phyloP scores from a whole-genome alignment of 2,888 invertebrate species.

The Steinernema hermaphroditum region DNA sequence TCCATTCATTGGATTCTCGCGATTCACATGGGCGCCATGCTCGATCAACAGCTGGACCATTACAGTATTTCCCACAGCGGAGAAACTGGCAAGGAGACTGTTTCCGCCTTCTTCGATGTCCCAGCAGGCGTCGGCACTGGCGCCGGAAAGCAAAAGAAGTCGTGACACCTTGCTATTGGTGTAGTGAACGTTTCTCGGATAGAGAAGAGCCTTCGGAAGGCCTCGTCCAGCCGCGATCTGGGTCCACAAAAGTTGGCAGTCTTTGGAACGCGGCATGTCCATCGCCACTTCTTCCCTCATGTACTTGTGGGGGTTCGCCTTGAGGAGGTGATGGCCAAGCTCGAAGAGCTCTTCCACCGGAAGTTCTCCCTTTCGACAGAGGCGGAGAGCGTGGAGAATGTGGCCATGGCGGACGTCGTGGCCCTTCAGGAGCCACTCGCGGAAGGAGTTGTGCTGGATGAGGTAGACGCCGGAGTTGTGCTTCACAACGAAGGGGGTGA shows the following conservation, averaged over 20 bases:
- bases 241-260: slow-evolving; percentile 46
- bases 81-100: slow-evolving; percentile 83
- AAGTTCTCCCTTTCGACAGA: slow-evolving; percentile 83
- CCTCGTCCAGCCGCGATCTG: slow-evolving; percentile 39
- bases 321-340: slow-evolving; percentile 90
- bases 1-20: slow-evolving; percentile 80
- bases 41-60: slow-evolving; percentile 88
- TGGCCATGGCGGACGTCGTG: slow-evolving; percentile 81
- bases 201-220: slow-evolving; percentile 41
- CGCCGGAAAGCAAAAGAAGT: slow-evolving; percentile 83
- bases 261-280: slow-evolving; percentile 44
- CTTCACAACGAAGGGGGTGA: slow-evolving; percentile 85
- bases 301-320: slow-evolving; percentile 87
- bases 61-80: slow-evolving; percentile 86
- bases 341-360: slow-evolving; percentile 86
- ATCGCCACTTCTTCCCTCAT: slow-evolving; percentile 43
- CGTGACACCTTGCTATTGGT: slow-evolving; percentile 75
- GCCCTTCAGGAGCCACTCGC: slow-evolving; percentile 84
- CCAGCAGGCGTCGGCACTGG: slow-evolving; percentile 78
- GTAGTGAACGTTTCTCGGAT: slow-evolving; percentile 43
- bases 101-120: slow-evolving; percentile 70
- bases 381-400: slow-evolving; percentile 85
- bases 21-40: slow-evolving; percentile 85
- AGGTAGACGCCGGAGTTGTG: slow-evolving; percentile 89
- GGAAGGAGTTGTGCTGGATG: slow-evolving; percentile 95